Evolutionary conservation across 2,888 invertebrate species (phyloP).

Genomic region (Bhutanitis thaidina): DNA sequence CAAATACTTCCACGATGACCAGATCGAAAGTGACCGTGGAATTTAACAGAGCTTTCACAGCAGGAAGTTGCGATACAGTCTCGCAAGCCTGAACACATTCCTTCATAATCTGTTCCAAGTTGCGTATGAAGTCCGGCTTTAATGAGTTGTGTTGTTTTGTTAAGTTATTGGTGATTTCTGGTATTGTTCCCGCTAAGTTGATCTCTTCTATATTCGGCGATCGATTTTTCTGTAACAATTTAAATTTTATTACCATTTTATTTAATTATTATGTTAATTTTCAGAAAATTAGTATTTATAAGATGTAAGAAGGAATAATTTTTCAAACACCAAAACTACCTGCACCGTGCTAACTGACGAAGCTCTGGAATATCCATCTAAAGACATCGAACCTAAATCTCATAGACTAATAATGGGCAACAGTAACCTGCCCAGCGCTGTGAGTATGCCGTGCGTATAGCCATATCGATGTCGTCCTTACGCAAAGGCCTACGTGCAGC

Average conservation of each 20-base stretch:
- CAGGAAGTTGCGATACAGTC: conserved; percentile 56
- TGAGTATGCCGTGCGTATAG: too few relatives aligned
- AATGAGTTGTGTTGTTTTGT: conserved; percentile 50
- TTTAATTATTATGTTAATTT: too few relatives aligned
- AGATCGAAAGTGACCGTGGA: conserved; percentile 58
- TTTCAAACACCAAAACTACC: too few relatives aligned
- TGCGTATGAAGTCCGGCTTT: conserved; percentile 59
- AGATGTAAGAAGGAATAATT: too few relatives aligned
- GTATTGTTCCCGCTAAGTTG: conserved; percentile 68
- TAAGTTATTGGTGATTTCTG: conserved; percentile 66
- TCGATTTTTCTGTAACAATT: conserved; percentile 59
- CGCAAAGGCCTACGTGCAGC: too few relatives aligned
- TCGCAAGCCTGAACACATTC: conserved; percentile 72
- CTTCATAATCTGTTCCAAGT: conserved; percentile 66
- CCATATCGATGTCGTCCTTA: too few relatives aligned
- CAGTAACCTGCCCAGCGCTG: too few relatives aligned
- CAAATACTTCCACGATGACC: conserved; percentile 75
- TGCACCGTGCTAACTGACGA: too few relatives aligned
- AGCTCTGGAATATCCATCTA: too few relatives aligned
- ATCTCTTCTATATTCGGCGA: conserved; percentile 65
- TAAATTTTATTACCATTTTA: not conserved
- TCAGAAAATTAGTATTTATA: too few relatives aligned
- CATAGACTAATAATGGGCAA: too few relatives aligned
- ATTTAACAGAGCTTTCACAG: conserved; percentile 56
- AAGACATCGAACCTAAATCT: too few relatives aligned